Base-by-base conservation (phyloP, 2,797 vertebrate genomes). In the Babyrousa celebensis region DNA sequence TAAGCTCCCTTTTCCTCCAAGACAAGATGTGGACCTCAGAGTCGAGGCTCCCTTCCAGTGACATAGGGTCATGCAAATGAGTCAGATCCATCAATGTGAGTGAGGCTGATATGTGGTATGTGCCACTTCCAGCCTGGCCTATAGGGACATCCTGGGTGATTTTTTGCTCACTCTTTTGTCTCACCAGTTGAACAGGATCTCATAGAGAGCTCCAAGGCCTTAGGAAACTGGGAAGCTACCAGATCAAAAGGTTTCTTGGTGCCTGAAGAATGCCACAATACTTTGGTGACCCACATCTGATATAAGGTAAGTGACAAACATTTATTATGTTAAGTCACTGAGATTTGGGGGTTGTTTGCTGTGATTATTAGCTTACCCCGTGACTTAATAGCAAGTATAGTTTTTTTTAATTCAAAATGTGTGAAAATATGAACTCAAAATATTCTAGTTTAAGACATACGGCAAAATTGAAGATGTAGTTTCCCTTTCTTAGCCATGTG, bases 381-480 rank as follows among this genome's bases (percentile, higher is more conserved):
- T 10, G 83, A 71, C 40, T 80, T 43, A 79, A 52, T 54, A 43
- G 40, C 32, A 29, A 85, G 86, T 63, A 52, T 3, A 40, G 1
- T 56, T 52, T 92, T 92, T 7, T 68, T 91, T 79, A 36, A 68
- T 78, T 82, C 82, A 92, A 96, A 96, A 74, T 65, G 1, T 12
- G 4, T 43, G 17, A 62, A 90, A 78, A 95, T 65, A 54, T 21
- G 21, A 93, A 93, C 67, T 67, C 43, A 71, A 94, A 93, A 77
- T 87, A 75, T 95, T 91, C 23, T 20, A 58, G 16, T 79, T 82
- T 88, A 83, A 94, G 27, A 52, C 78, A 60, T 48, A 94, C 14
- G 48, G 48, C 17, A 60, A 91, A 84, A 93, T 20, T 17, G 11
- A 92, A 70, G 16, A 43, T 15, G 3, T 27, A 29, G 36, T 77